Evolutionary conservation across 2,797 vertebrate genomes (phyloP).

Genomic region (Chiroxiphia lanceolata): DNA sequence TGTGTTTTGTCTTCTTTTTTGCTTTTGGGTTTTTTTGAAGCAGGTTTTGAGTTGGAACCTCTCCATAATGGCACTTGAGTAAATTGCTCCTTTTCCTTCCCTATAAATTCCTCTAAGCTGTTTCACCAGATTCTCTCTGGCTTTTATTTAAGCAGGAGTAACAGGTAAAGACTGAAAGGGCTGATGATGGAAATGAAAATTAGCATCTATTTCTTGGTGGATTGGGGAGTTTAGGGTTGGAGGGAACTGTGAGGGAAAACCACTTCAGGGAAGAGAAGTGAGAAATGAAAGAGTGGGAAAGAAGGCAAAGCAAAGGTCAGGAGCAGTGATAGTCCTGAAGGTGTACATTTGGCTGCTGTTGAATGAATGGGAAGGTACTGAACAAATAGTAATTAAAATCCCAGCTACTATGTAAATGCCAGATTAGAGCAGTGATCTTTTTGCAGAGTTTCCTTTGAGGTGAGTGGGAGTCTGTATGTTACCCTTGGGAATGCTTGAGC

Average conservation of each 20-base stretch:
- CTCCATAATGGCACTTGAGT: background rate
- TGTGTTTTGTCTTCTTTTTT: fast-evolving
- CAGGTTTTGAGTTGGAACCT: background rate
- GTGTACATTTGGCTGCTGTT: background rate
- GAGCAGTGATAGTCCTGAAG: background rate
- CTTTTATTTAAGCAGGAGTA: background rate
- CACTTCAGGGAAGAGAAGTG: background rate
- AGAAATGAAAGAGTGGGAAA: background rate
- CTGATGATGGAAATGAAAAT: background rate
- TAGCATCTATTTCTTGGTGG: background rate
- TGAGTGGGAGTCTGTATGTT: conserved; percentile 37
- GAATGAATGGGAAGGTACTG: conserved; percentile 46
- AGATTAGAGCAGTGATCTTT: conserved; percentile 65
- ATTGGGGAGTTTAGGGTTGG: background rate
- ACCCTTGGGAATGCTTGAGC: background rate
- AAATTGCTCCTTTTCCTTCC: background rate
- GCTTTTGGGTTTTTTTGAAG: background rate
- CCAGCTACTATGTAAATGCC: conserved; percentile 62
- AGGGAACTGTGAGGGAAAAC: background rate
- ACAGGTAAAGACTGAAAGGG: background rate
- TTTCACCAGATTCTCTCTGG: background rate
- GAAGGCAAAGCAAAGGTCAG: conserved; percentile 15
- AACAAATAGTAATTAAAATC: conserved; percentile 68
- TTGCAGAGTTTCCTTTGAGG: conserved; percentile 24
- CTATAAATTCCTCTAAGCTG: background rate